These are phyloP conservation scores for Crypturellus undulatus DNA, from an alignment of 2,113 vertebrate species.

Conservation along the genomic window DNA sequence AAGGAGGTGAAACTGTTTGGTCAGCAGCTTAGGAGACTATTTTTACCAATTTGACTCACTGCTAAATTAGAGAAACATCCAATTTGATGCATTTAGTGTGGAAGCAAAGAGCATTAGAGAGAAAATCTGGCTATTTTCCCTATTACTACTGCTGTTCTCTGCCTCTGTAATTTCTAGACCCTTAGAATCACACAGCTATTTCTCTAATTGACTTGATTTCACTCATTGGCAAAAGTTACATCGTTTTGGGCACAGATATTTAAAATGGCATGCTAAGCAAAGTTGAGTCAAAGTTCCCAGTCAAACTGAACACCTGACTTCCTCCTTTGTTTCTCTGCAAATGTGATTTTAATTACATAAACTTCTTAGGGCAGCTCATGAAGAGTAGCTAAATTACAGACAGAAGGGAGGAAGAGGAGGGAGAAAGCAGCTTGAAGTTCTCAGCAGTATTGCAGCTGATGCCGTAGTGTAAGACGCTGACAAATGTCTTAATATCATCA, in stretches of 20 bases:
- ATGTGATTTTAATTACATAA: slow-evolving; percentile 27
- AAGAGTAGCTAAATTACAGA: slow-evolving; percentile 41
- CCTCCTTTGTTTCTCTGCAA: not conserved
- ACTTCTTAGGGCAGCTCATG: not conserved
- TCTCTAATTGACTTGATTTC: not conserved
- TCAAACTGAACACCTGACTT: not conserved
- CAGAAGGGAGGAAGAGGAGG: slow-evolving; percentile 12
- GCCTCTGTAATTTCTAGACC: not conserved
- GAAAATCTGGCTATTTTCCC: not conserved
- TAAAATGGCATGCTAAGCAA: not conserved
- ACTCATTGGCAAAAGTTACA: not conserved
- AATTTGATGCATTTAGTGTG: not conserved
- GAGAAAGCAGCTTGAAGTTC: not conserved
- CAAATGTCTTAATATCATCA: not conserved
- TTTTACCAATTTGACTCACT: not conserved
- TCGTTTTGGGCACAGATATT: not conserved
- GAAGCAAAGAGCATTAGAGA: not conserved
- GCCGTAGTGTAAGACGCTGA: not conserved
- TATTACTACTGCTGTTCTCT: not conserved
- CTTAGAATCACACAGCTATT: not conserved
- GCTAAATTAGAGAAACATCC: not conserved
- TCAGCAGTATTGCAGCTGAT: not conserved
- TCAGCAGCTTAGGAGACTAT: slow-evolving; percentile 21
- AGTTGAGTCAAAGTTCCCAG: not conserved
- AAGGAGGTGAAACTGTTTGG: not conserved